Base-by-base conservation (phyloP, 2,888 invertebrate genomes). In the Cryptus viduatorius region DNA sequence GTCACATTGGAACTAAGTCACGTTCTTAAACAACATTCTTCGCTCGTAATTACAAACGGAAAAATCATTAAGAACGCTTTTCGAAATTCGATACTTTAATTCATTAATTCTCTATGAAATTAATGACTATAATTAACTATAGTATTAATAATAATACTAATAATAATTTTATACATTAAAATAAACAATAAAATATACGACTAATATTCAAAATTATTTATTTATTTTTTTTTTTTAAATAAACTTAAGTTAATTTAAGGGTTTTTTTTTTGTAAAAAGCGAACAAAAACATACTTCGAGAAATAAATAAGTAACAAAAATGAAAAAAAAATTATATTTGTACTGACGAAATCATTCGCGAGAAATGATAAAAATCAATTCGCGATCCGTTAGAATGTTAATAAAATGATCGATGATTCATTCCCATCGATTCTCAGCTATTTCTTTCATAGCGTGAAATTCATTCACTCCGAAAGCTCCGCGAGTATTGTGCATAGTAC, bases 351-450 rank as follows among this genome's bases (percentile, higher is more conserved):
- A 48, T 12, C n/a, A 31, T n/a, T 7, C 2, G n/a, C 7, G 12
- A 14, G 4, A 61, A n/a, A 46, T 24, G 14, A 7, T 19, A 8
- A n/a, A 16, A 7, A 8, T 59, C 7, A 7, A 44, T 56, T 48
- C 8, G 16, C 37, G n/a, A 37, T 19, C 59, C 10, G 61, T 24
- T 48, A 19, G 48, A 19, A n/a, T 19, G 44, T 19, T 53, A 61
- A 73, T 67, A 56, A 12, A 59, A 12, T 31, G 14, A 24, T 69
- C 42, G 69, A 53, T 50, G 81, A 81, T 50, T 81, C 81, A 81
- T 53, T 37, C 59, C 8, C 10, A n/a, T 31, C 67, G 50, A n/a
- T 14, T 61, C 29, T 31, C 29, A 1, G n/a, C 14, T 7, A 19
- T 24, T 46, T 10, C 24, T 7, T 61, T 12, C 7, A 59, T 59